Evolutionary conservation across 1,140 invertebrate species (phyloP).

Genomic region (Amphibalanus amphitrite): DNA sequence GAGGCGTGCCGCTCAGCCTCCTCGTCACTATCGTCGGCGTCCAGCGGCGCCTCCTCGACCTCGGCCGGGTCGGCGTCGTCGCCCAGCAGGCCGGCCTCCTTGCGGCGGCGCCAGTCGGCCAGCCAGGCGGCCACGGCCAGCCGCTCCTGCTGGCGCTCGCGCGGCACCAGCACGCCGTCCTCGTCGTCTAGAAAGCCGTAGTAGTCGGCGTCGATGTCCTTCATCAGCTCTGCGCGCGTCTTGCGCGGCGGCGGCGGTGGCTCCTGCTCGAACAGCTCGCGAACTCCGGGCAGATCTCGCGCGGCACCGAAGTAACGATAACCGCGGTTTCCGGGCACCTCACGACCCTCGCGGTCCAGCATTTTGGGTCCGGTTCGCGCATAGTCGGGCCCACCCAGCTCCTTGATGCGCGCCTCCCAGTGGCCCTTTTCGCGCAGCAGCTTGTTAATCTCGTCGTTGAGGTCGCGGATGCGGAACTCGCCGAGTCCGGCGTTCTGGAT

Average conservation of each 20-base stretch:
- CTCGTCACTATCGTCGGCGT: constrained; percentile 32
- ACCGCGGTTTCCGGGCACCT: constrained; percentile 92
- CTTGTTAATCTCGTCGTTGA: constrained; percentile 99
- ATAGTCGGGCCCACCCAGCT: constrained; percentile 91
- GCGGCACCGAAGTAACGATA: constrained; percentile 99
- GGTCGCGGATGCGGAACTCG: constrained; percentile 90
- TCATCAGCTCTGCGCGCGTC: constrained; percentile 90
- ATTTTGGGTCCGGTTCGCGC: constrained; percentile 76
- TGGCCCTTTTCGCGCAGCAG: constrained; percentile 65
- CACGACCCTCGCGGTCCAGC: constrained; percentile 88
- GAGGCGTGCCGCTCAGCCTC: constrained; percentile 27
- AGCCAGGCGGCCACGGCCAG: constrained; percentile 4
- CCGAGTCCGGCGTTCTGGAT: constrained; percentile 98
- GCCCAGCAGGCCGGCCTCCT: constrained; percentile 8
- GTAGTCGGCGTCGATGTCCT: constrained; percentile 94
- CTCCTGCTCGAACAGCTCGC: constrained; percentile 94
- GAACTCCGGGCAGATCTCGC: constrained; percentile 91
- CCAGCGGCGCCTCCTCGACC: constrained; percentile 26
- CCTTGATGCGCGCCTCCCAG: constrained; percentile 92
- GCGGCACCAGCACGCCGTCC: constrained; percentile 77
- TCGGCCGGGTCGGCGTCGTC: constrained; percentile 26
- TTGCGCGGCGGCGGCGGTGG: constrained; percentile 71
- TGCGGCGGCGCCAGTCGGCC: constrained; percentile 11
- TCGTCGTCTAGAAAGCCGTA: constrained; percentile 98
- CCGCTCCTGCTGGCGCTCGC: constrained; percentile 61